Evolutionary conservation across 30 jellyfish, hydroid and myxozoan species (phyloP).

Genomic region (Turritopsis dohrnii): DNA sequence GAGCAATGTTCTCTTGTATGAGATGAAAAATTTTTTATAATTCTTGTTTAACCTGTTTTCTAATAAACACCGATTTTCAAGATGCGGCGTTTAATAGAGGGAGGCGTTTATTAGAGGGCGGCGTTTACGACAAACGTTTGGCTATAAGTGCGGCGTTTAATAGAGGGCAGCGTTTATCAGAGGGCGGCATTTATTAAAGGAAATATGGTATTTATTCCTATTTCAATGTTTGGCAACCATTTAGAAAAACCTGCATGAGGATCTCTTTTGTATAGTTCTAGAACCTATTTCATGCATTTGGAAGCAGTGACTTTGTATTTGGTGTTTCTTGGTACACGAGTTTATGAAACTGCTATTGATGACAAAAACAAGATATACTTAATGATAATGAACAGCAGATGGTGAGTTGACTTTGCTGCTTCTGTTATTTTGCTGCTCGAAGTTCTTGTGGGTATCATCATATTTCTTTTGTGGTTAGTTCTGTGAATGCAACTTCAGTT

Average conservation of each 20-base stretch:
- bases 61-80: not conserved
- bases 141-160: no score
- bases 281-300: slow-evolving; percentile 48
- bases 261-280: not conserved
- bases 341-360: slow-evolving; percentile 43
- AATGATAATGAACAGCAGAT: slow-evolving; percentile 57
- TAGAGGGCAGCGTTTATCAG: no score
- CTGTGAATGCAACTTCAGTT: slow-evolving; percentile 45
- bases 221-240: not conserved
- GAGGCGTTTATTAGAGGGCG: no score
- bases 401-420: slow-evolving; percentile 42
- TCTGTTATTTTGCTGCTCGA: not conserved
- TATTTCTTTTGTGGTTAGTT: no score
- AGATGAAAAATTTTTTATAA: no score
- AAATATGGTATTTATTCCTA: no score
- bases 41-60: no score
- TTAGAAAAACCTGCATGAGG: not conserved
- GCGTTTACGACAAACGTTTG: no score
- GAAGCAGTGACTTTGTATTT: slow-evolving; percentile 54
- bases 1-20: no score
- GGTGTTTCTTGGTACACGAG: slow-evolving; percentile 41
- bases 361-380: slow-evolving; percentile 50
- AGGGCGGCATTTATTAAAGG: no score
- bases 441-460: no score
- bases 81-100: no score